Base-by-base conservation (phyloP, 2,888 invertebrate genomes). In the Lepidocyrtoides sp. region DNA sequence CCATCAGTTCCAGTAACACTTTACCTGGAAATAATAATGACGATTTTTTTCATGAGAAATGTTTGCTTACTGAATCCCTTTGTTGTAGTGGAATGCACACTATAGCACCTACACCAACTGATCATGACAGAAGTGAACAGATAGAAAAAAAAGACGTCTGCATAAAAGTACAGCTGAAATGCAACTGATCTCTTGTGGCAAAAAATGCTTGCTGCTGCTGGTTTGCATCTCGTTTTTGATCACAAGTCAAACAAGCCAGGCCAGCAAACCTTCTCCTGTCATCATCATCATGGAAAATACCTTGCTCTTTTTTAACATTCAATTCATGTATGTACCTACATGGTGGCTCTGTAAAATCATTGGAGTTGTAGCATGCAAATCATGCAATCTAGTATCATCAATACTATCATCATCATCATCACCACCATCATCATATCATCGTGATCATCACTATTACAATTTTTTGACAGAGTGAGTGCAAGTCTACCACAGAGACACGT, bases 81-180 rank as follows among this genome's bases (percentile, higher is more conserved):
- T 44, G 51, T 41, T 32, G 2, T 2, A 48, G 14, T 12, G 66
- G 48, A 69, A 51, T 69, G 66, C 84, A 66, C 54, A 63, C 60
- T 20, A 44, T 82, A 23, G 29, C 63, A 82, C 82, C 3, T 41
- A 44, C 63, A 60, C 36, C 48, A 69, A 69, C 17, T 14, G 23
- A 26, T 51, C 79, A 79, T 79, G 79, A 12, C 81, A 81, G 23
- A 12, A 79, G 17, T 17, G 14, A 41, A 44, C 20, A 44, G 1
- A 51, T 29, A 17, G 17, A n/a, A 14, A 57, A 36, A 75, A 75
- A 57, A 20, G 17, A 89, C 91, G 91, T 88, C 88, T 91, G 91
- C 69, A 91, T 48, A 79, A 91, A 88, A 84, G 54, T 41, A 91
- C 88, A 84, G 82, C 69, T 79, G 79, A 91, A 91, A 75, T 91